A percentile compares a stretch with the other conserved stretches of the same genome.
These are phyloP conservation scores for Abramis brama DNA, from an alignment of 2,113 vertebrate genomes.

Conservation along the genomic window DNA sequence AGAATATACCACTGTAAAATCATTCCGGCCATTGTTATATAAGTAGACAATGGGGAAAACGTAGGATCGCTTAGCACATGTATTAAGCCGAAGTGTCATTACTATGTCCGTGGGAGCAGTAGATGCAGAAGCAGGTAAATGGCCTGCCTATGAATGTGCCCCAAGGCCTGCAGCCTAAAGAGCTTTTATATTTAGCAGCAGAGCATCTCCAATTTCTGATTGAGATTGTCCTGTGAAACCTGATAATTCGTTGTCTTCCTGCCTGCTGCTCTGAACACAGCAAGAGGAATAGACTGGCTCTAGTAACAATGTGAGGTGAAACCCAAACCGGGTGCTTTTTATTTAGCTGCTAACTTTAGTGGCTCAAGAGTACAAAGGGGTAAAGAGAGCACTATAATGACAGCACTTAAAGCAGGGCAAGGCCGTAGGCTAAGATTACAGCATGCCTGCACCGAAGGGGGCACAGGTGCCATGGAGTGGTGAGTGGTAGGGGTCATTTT, in stretches of 20 bases:
- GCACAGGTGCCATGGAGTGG: slow-evolving; percentile 49
- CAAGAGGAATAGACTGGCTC: slow-evolving; percentile 65
- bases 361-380: slow-evolving; percentile 63
- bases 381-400: slow-evolving; percentile 19
- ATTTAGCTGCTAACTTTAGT: slow-evolving; percentile 56
- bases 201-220: slow-evolving; percentile 58
- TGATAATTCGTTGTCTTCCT: slow-evolving; percentile 58
- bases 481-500: slow-evolving; percentile 47
- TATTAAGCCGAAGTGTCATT: slow-evolving; percentile 36
- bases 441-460: slow-evolving; percentile 56
- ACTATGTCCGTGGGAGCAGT: slow-evolving; percentile 35
- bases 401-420: slow-evolving; percentile 65
- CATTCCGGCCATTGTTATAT: not conserved
- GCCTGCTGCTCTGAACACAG: slow-evolving; percentile 54
- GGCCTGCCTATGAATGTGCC: slow-evolving; percentile 13
- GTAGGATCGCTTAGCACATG: slow-evolving; percentile 29
- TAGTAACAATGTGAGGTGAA: slow-evolving; percentile 67
- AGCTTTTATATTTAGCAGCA: slow-evolving; percentile 59
- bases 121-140: slow-evolving; percentile 44
- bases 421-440: slow-evolving; percentile 69
- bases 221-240: slow-evolving; percentile 65
- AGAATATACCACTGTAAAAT: slow-evolving; percentile 6
- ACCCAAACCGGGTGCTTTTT: slow-evolving; percentile 54
- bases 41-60: not conserved
- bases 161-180: slow-evolving; percentile 42